A percentile compares a stretch with the other conserved stretches of the same genome.
These are phyloP conservation scores for Venturia canescens DNA, from an alignment of 1,140 invertebrate species.

Conservation along the genomic window DNA sequence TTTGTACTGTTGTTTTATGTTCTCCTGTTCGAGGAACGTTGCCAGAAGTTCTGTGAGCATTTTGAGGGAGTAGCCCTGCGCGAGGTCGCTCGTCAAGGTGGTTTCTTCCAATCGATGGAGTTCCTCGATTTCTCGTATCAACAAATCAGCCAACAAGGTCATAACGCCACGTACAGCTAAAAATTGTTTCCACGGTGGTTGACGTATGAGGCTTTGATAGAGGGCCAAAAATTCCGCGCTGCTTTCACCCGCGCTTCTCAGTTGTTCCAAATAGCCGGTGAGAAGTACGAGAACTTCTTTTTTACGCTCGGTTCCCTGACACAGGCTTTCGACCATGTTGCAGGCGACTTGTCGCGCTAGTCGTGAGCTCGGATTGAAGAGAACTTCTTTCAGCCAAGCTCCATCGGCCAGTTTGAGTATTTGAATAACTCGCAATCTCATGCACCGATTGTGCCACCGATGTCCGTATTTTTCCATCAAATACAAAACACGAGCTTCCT, in stretches of 20 bases:
- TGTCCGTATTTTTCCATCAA: slow-evolving; percentile 88
- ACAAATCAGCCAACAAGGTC: slow-evolving; percentile 88
- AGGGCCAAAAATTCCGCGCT: slow-evolving; percentile 93
- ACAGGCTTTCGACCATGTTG: slow-evolving; percentile 90
- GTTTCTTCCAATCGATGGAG: slow-evolving; percentile 92
- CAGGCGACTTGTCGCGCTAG: slow-evolving; percentile 93
- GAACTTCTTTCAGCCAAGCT: slow-evolving; percentile 91
- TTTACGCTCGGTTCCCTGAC: slow-evolving; percentile 83
- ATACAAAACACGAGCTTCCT: slow-evolving; percentile 79
- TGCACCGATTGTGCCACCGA: slow-evolving; percentile 78
- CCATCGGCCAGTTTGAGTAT: slow-evolving; percentile 79
- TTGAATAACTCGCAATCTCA: slow-evolving; percentile 69
- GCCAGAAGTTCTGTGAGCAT: slow-evolving; percentile 92
- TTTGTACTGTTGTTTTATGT: slow-evolving; percentile 93
- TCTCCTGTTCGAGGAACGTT: slow-evolving; percentile 88
- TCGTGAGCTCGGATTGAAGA: slow-evolving; percentile 94
- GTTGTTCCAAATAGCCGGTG: slow-evolving; percentile 91
- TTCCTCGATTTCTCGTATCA: slow-evolving; percentile 92
- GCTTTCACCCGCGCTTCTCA: slow-evolving; percentile 91
- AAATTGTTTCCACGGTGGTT: slow-evolving; percentile 95
- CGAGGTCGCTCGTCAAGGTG: slow-evolving; percentile 94
- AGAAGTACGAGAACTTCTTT: slow-evolving; percentile 90
- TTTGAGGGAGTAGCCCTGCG: slow-evolving; percentile 93
- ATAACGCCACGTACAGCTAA: slow-evolving; percentile 92
- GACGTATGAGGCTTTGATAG: slow-evolving; percentile 90